A percentile compares a stretch with the other conserved stretches of the same genome.
These are phyloP conservation scores for Andrena cerasifolii DNA, from an alignment of 1,140 invertebrate species.

Conservation along the genomic window DNA sequence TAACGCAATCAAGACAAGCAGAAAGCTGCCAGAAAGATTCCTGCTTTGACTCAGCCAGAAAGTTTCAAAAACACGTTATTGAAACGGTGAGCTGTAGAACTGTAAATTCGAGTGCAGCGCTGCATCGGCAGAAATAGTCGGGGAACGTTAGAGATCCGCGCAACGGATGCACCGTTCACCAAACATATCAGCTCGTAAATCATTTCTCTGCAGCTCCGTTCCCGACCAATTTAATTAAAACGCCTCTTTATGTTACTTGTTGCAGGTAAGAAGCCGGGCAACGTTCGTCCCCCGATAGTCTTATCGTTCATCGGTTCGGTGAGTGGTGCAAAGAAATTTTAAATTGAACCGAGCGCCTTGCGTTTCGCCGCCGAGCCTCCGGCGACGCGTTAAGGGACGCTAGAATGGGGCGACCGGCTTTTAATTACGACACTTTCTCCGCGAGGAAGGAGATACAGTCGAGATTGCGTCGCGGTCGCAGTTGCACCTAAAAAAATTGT, in stretches of 20 bases:
- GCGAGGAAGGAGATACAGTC: neutral
- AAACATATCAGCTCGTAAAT: slow-evolving; percentile 19
- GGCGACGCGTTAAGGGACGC: neutral
- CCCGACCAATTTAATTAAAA: slow-evolving; percentile 60
- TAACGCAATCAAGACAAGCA: slow-evolving; percentile 2
- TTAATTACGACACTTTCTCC: slow-evolving; percentile 48
- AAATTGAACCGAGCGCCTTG: slow-evolving; percentile 66
- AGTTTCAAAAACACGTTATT: slow-evolving; percentile 31
- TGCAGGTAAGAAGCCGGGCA: slow-evolving; percentile 69
- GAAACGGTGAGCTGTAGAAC: slow-evolving; percentile 13
- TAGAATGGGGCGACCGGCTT: neutral
- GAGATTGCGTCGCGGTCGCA: slow-evolving; percentile 43
- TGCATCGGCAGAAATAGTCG: neutral
- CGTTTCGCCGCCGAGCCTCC: neutral
- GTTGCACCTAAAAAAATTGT: slow-evolving; percentile 50
- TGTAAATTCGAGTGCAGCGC: slow-evolving; percentile 30
- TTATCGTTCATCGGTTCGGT: slow-evolving; percentile 64
- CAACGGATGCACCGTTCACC: too few species aligned
- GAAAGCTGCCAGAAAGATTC: slow-evolving; percentile 5
- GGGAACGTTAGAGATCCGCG: neutral
- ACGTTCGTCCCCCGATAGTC: slow-evolving; percentile 47
- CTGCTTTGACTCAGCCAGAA: neutral
- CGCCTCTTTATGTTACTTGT: slow-evolving; percentile 65
- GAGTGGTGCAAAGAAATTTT: slow-evolving; percentile 69
- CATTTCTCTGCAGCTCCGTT: slow-evolving; percentile 18